Evolutionary conservation across 2,797 vertebrate species (phyloP).

Genomic region (Monodelphis domestica): DNA sequence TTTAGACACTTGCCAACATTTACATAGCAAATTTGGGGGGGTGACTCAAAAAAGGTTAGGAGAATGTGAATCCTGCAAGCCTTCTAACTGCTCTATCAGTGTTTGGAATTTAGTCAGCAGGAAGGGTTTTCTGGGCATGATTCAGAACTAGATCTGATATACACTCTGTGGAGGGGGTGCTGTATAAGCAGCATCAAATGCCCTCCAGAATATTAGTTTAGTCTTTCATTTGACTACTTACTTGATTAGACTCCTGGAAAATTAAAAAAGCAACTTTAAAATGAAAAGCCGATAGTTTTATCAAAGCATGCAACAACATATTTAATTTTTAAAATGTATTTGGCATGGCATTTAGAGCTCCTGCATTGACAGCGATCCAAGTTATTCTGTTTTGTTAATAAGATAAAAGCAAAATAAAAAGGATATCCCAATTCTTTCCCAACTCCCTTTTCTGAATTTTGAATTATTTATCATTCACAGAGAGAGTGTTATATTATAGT

Average conservation of each 20-base stretch:
- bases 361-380: background rate
- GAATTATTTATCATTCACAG: slow-evolving; percentile 31
- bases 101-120: background rate
- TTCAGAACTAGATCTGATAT: slow-evolving; percentile 48
- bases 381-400: background rate
- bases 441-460: background rate
- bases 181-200: background rate
- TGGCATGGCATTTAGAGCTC: slow-evolving; percentile 46
- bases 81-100: background rate
- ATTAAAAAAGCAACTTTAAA: slow-evolving; percentile 2
- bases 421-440: background rate
- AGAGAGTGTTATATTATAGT: slow-evolving; percentile 27
- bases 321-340: slow-evolving; percentile 58
- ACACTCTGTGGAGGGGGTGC: background rate
- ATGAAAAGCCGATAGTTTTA: background rate
- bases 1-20: background rate
- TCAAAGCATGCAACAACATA: background rate
- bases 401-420: slow-evolving; percentile 42
- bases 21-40: slow-evolving; percentile 20
- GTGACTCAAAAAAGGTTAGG: slow-evolving; percentile 13
- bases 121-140: slow-evolving; percentile 26
- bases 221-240: slow-evolving; percentile 18
- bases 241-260: background rate
- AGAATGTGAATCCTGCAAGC: background rate
- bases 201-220: background rate